A percentile compares a stretch with the other conserved stretches of the same genome.
These are phyloP conservation scores for Gryllus bimaculatus DNA, from an alignment of 1,140 invertebrate species.

Conservation along the genomic window DNA sequence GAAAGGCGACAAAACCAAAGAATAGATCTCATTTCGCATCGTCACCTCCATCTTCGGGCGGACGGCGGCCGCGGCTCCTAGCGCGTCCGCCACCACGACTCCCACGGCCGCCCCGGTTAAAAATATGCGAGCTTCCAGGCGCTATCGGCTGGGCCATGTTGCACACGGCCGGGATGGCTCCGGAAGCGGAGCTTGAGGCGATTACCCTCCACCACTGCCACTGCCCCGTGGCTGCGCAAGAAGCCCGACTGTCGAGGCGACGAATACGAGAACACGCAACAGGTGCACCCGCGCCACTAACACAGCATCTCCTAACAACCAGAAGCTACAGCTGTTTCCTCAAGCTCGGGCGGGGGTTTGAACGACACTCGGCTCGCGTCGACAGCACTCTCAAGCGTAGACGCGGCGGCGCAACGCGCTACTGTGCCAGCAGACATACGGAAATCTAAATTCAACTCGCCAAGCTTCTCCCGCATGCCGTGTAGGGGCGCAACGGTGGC, in stretches of 20 bases:
- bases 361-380: too few relatives aligned
- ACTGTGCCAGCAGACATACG: neutral
- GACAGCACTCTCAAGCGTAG: too few relatives aligned
- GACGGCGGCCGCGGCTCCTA: neutral
- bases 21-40: neutral
- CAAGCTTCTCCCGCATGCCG: neutral
- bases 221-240: too few relatives aligned
- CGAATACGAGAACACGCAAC: too few relatives aligned
- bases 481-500: neutral
- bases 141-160: neutral
- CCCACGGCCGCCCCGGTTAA: neutral
- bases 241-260: too few relatives aligned
- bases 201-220: too few relatives aligned
- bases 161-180: neutral
- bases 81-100: conserved; percentile 7
- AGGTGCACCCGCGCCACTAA: too few relatives aligned
- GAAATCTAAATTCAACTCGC: neutral
- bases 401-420: neutral
- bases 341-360: too few relatives aligned
- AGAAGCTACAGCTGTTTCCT: too few relatives aligned
- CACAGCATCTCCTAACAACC: too few relatives aligned
- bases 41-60: conserved; percentile 10
- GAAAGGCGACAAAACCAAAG: too few relatives aligned
- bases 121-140: conserved; percentile 7
- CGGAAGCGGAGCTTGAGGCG: too few relatives aligned